These are phyloP conservation scores for Rotaria socialis DNA, from an alignment of 2,888 invertebrate species.

Conservation along the genomic window DNA sequence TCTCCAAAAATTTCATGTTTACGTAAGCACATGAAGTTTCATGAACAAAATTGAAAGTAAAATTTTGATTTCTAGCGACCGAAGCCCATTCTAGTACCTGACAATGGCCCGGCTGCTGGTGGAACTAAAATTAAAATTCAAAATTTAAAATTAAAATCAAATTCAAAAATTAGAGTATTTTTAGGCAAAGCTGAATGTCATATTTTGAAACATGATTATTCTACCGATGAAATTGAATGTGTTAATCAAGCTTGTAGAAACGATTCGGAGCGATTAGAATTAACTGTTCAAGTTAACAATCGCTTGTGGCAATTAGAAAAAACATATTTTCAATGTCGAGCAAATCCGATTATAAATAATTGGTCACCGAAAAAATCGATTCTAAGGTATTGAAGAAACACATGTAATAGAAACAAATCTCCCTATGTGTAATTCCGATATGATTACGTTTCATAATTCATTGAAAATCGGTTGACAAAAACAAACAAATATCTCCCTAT, in stretches of 20 bases:
- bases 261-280: neutral
- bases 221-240: neutral
- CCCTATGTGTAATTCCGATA: too few relatives aligned
- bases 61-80: neutral
- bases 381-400: neutral
- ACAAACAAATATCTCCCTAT: too few relatives aligned
- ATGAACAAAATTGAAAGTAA: too few relatives aligned
- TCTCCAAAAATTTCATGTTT: neutral
- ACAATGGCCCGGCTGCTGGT: neutral
- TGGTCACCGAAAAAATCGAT: neutral
- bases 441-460: too few relatives aligned
- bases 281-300: neutral
- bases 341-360: neutral
- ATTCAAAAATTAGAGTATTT: neutral
- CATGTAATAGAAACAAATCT: too few relatives aligned
- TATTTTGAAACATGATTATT: neutral
- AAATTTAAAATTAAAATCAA: neutral
- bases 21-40: neutral
- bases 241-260: neutral
- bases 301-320: neutral
- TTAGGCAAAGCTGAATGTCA: neutral
- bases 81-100: neutral
- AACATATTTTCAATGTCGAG: slow-evolving; percentile 14
- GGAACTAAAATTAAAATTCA: neutral
- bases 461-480: too few relatives aligned